Evolutionary conservation across 2,888 invertebrate genomes (phyloP).

Genomic region (Acleris holmiana): DNA sequence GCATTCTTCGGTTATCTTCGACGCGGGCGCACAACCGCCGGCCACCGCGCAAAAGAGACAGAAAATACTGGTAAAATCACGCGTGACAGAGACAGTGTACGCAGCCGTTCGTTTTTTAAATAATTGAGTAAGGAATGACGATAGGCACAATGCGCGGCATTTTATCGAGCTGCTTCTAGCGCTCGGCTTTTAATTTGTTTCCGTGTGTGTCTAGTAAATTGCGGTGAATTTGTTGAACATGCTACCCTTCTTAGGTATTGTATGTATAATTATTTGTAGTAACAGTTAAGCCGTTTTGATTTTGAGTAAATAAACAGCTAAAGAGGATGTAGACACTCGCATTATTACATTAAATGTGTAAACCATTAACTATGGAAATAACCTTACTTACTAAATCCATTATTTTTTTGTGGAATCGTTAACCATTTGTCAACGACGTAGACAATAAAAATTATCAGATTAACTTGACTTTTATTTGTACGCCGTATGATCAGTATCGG

Average conservation of each 20-base stretch:
- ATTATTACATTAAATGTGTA: too few relatives aligned
- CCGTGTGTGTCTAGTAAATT: slow-evolving; percentile 57
- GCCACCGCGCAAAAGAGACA: slow-evolving; percentile 57
- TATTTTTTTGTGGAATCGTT: too few relatives aligned
- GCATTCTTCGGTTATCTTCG: slow-evolving; percentile 79
- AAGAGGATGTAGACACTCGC: too few relatives aligned
- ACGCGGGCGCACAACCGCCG: slow-evolving; percentile 68
- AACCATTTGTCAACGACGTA: too few relatives aligned
- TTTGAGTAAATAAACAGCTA: too few relatives aligned
- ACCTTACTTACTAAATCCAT: too few relatives aligned
- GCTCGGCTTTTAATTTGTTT: slow-evolving; percentile 75
- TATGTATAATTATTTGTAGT: too few relatives aligned
- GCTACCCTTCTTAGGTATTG: not conserved
- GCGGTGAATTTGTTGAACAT: slow-evolving; percentile 4
- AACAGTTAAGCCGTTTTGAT: too few relatives aligned
- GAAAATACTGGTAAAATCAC: slow-evolving; percentile 55
- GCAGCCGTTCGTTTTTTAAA: slow-evolving; percentile 78
- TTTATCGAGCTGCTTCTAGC: slow-evolving; percentile 76
- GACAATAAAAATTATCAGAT: too few relatives aligned
- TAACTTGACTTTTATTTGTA: too few relatives aligned
- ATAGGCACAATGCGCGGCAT: slow-evolving; percentile 78
- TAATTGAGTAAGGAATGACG: slow-evolving; percentile 81
- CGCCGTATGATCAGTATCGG: too few relatives aligned
- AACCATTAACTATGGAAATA: too few relatives aligned
- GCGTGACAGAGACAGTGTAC: slow-evolving; percentile 64